Percentiles rank a stretch among this genome's conserved stretches.
Evolutionary conservation across 1,140 invertebrate species (phyloP).

Genomic region (Monomorium pharaonis): DNA sequence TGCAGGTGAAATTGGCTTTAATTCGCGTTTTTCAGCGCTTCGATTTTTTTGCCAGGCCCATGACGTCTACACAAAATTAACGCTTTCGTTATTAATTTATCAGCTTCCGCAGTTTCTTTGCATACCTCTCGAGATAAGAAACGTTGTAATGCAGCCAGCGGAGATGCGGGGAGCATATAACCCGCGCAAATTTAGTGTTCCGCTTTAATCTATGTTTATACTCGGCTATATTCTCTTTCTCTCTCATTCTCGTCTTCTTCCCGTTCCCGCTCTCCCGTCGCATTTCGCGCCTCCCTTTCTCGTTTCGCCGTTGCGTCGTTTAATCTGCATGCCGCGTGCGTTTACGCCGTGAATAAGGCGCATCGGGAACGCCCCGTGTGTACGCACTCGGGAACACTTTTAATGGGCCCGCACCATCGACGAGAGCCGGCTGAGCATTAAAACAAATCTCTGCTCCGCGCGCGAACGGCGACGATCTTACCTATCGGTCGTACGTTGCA

Average conservation of each 20-base stretch:
- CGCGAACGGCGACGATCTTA: slow-evolving; percentile 56
- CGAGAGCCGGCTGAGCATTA: slow-evolving; percentile 52
- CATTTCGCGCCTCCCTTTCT: slow-evolving; percentile 48
- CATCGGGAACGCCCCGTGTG: slow-evolving; percentile 49
- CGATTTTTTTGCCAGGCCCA: slow-evolving; percentile 9
- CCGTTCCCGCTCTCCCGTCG: neutral
- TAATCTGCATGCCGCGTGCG: slow-evolving; percentile 51
- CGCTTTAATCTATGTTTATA: slow-evolving; percentile 58
- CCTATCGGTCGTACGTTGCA: slow-evolving; percentile 51
- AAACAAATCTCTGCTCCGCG: slow-evolving; percentile 63
- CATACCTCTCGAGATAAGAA: slow-evolving; percentile 13
- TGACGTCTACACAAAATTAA: slow-evolving; percentile 41
- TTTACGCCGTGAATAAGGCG: slow-evolving; percentile 43
- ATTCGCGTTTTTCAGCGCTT: neutral
- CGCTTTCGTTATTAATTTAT: slow-evolving; percentile 64
- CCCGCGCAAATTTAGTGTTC: slow-evolving; percentile 39
- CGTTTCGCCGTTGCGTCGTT: slow-evolving; percentile 29
- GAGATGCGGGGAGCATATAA: neutral
- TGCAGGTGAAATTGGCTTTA: neutral
- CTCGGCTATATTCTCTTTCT: neutral
- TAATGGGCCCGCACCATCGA: slow-evolving; percentile 63
- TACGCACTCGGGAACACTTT: slow-evolving; percentile 42
- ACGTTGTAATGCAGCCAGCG: neutral
- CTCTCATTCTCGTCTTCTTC: neutral
- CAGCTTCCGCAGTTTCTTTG: slow-evolving; percentile 9